Evolutionary conservation across 2,888 invertebrate species (phyloP), one percentile per base, ranked within the genome.

Genomic region (Drosophila eohydei): DNA sequence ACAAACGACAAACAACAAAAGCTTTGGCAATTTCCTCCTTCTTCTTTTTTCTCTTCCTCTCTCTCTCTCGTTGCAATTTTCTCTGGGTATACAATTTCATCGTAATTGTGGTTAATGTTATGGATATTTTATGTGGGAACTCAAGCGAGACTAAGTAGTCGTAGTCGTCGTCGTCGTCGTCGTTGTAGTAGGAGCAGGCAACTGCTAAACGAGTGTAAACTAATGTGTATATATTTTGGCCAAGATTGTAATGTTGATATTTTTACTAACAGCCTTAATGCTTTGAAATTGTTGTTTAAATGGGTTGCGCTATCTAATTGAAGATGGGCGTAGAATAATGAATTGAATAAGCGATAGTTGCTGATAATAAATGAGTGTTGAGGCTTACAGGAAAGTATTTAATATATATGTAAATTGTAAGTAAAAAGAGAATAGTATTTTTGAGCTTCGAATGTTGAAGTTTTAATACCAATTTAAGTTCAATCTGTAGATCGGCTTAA

Each of bases 41-140:
- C 62, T 44, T 46, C 36, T 9, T 44, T 50, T 50, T 4, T 38
- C 28, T 32, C 11, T 21, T 2, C 16, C 12, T 28, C 6, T 50
- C 11, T 7, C 21, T 12, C 38, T n/a, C n/a, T 2, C 11, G 30
- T 44, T 60, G 74, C 74, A 60, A 78, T 78, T 74, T 72, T 46
- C 55, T 54, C 59, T 71, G 55, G 60, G 71, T 74, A 52, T 57
- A 68, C 68, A 80, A 81, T 80, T 87, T 81, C 81, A 80, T 77
- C 77, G 83, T 87, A 88, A 89, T 89, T 88, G 84, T 83, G 85
- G 88, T 88, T 89, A 86, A 87, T 89, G 87, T 83, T 83, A 80
- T 83, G 82, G 81, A 78, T 83, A 81, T 83, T 83, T 82, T 86
- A 83, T 83, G 84, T 86, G 83, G 81, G 84, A 83, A 83, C 55